Percentiles rank a stretch among this genome's conserved stretches.
Evolutionary conservation across 2,113 vertebrate species (phyloP).

Genomic region (Sorex araneus): DNA sequence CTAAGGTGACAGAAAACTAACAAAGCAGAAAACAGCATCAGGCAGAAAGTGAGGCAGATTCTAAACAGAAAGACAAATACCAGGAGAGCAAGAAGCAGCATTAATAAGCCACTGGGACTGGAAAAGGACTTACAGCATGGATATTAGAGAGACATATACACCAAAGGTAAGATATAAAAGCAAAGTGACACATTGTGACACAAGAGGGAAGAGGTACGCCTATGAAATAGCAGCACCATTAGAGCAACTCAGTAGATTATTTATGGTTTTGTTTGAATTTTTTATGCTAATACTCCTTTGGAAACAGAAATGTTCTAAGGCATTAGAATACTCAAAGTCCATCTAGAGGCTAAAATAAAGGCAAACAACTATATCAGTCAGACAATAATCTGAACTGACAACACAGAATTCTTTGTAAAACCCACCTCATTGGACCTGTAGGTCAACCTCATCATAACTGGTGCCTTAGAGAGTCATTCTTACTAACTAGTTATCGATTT

Average conservation of each 20-base stretch:
- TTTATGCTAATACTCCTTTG: slow-evolving; percentile 24
- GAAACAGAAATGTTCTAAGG: slow-evolving; percentile 38
- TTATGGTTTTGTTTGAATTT: slow-evolving; percentile 28
- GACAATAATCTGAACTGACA: slow-evolving; percentile 6
- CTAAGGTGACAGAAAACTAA: neutral
- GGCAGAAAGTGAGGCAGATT: neutral
- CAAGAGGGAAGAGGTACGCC: neutral
- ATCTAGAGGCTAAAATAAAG: slow-evolving; percentile 44
- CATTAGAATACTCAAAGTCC: slow-evolving; percentile 21
- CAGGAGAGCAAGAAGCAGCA: neutral
- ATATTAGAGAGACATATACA: neutral
- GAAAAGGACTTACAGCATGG: neutral
- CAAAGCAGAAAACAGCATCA: neutral
- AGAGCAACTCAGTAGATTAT: neutral
- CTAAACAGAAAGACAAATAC: neutral
- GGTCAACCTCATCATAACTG: slow-evolving; percentile 15
- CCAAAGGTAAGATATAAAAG: neutral
- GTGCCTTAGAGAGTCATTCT: slow-evolving; percentile 60
- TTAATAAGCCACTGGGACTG: neutral
- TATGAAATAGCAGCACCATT: neutral
- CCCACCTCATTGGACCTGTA: slow-evolving; percentile 28
- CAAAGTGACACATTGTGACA: neutral
- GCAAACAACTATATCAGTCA: neutral
- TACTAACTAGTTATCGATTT: slow-evolving; percentile 75
- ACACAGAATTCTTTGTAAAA: slow-evolving; percentile 62